A percentile compares a stretch with the other conserved stretches of the same genome.
Conservation (phyloP, 2,113 vertebrate genomes). For the Marmota monax region DNA sequence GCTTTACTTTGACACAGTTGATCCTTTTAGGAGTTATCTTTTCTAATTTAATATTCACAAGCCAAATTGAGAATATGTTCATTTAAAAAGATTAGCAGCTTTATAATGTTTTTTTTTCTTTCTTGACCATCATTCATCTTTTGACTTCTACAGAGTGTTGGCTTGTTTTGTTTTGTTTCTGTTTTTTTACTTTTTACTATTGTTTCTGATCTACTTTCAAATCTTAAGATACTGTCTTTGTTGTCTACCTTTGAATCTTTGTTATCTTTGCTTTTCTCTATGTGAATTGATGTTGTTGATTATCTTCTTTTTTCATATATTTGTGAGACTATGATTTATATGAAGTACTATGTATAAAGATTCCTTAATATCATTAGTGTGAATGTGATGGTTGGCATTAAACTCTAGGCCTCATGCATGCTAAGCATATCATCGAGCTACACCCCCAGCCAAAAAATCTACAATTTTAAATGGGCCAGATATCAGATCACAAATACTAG, state of each 20-base stretch:
- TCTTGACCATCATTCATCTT: constrained; percentile 25
- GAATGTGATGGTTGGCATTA: neutral
- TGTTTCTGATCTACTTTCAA: constrained; percentile 56
- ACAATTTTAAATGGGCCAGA: constrained; percentile 29
- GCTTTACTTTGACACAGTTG: neutral
- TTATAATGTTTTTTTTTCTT: neutral
- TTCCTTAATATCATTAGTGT: constrained; percentile 6
- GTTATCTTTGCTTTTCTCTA: constrained; percentile 19
- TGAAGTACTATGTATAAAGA: neutral
- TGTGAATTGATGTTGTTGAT: neutral
- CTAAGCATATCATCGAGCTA: neutral
- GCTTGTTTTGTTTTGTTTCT: neutral
- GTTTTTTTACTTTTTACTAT: neutral
- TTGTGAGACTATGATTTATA: neutral
- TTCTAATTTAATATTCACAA: constrained; percentile 41
- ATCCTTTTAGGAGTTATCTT: constrained; percentile 39
- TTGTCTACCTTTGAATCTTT: constrained; percentile 33
- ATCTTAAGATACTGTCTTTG: constrained; percentile 45
- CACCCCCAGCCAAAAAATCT: neutral
- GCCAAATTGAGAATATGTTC: neutral
- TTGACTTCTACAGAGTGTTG: neutral
- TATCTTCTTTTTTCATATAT: neutral
- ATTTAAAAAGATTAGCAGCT: constrained; percentile 19
- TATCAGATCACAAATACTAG: constrained; percentile 40
- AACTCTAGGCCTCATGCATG: neutral